Conservation (phyloP, 2,113 vertebrate species). For the Butorides virescens region DNA sequence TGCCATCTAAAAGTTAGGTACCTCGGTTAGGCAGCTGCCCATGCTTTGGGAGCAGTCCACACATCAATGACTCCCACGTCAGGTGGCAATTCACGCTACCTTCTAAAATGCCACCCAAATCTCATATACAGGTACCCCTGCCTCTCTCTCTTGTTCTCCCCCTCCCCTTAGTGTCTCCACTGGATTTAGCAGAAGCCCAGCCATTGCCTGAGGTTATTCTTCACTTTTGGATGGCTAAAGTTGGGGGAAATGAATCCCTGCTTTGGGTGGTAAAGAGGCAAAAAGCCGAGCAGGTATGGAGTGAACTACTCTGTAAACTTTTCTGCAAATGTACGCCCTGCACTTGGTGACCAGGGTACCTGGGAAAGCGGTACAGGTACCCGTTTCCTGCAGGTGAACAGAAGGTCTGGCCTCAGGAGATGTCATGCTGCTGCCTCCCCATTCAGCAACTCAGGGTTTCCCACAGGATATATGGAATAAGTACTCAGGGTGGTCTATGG, state of each 20-base stretch:
- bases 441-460: not conserved
- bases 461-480: not conserved
- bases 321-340: not conserved
- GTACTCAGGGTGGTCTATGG: no score
- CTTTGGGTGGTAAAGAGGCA: not conserved
- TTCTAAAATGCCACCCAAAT: not conserved
- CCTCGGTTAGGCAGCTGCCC: not conserved
- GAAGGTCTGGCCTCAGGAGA: not conserved
- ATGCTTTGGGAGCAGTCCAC: not conserved
- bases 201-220: not conserved
- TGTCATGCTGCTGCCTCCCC: not conserved
- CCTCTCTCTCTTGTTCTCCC: not conserved
- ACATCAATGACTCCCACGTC: not conserved
- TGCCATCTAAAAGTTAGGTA: not conserved
- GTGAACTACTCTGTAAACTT: not conserved
- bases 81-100: not conserved
- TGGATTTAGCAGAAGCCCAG: not conserved
- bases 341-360: not conserved
- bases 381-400: not conserved
- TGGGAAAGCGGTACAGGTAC: not conserved
- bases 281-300: not conserved
- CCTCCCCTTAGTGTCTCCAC: not conserved
- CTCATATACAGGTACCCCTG: not conserved
- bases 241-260: not conserved
- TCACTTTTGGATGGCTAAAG: not conserved